Conservation (phyloP, 2,888 invertebrate genomes). For the Microctonus brassicae region DNA sequence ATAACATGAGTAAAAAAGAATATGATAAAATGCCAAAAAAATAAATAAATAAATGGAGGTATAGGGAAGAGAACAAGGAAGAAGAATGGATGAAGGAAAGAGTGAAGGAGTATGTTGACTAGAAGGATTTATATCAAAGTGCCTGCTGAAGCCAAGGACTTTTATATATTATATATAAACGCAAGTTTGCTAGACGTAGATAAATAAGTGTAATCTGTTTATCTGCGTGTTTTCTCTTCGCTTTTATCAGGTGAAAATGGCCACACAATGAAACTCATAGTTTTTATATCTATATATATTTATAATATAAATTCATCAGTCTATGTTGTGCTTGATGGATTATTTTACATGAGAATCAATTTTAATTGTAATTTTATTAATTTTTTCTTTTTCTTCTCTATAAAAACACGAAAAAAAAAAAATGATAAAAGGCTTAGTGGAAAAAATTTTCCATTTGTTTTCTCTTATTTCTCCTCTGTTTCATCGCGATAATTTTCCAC, state of each 20-base stretch:
- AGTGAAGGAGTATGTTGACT: background rate
- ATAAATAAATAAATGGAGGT: background rate
- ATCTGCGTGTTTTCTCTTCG: background rate
- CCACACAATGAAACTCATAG: background rate
- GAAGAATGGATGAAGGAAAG: background rate
- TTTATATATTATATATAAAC: conserved; percentile 2
- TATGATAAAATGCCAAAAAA: too few relatives aligned
- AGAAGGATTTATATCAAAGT: background rate
- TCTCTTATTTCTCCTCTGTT: background rate
- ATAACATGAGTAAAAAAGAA: background rate
- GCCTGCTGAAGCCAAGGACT: background rate
- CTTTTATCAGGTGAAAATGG: background rate
- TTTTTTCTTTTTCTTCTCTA: background rate
- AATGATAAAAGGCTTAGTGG: background rate
- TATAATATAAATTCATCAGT: background rate
- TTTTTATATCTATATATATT: too few relatives aligned
- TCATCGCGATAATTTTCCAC: background rate
- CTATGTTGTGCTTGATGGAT: background rate
- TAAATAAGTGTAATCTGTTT: conserved; percentile 18
- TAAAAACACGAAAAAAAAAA: background rate
- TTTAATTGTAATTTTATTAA: background rate
- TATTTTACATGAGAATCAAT: background rate
- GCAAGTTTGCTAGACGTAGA: background rate
- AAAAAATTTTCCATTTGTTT: background rate
- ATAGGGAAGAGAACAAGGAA: background rate